These are phyloP conservation scores for Notospermus geniculatus DNA, from an alignment of 1,140 invertebrate genomes.

Conservation along the genomic window DNA sequence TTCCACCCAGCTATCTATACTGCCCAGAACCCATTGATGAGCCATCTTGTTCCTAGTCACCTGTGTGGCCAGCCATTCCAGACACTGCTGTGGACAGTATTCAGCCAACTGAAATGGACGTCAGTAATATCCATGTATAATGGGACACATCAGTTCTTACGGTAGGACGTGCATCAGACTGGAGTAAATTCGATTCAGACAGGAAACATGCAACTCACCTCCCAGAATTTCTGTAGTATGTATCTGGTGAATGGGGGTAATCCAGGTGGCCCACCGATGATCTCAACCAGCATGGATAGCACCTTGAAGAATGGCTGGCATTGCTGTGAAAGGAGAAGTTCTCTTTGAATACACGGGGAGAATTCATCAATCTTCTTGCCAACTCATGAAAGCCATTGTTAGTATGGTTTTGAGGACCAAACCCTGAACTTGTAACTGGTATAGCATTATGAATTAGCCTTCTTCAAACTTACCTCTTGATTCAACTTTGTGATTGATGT, in stretches of 20 bases:
- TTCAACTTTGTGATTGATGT: conserved; percentile 80
- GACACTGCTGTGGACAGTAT: conserved; percentile 81
- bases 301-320: conserved; percentile 90
- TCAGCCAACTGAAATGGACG: conserved; percentile 64
- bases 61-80: conserved; percentile 83
- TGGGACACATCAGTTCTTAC: neutral
- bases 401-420: too few relatives aligned
- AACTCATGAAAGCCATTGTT: too few relatives aligned
- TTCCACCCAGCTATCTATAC: conserved; percentile 85
- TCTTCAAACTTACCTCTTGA: conserved; percentile 67
- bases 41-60: conserved; percentile 83
- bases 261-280: conserved; percentile 67
- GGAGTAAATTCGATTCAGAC: neutral
- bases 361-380: neutral
- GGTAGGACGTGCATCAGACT: conserved; percentile 7
- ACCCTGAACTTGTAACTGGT: too few relatives aligned
- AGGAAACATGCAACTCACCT: conserved; percentile 57
- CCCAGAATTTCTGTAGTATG: conserved; percentile 83
- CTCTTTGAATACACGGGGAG: neutral
- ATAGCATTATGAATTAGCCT: neutral
- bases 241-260: conserved; percentile 86
- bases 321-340: conserved; percentile 33
- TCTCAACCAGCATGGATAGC: conserved; percentile 61
- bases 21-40: conserved; percentile 82
- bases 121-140: neutral